Percentiles rank a stretch among this genome's conserved stretches.
These are phyloP conservation scores for Volucella inflata DNA, from an alignment of 2,888 invertebrate genomes.

Conservation along the genomic window DNA sequence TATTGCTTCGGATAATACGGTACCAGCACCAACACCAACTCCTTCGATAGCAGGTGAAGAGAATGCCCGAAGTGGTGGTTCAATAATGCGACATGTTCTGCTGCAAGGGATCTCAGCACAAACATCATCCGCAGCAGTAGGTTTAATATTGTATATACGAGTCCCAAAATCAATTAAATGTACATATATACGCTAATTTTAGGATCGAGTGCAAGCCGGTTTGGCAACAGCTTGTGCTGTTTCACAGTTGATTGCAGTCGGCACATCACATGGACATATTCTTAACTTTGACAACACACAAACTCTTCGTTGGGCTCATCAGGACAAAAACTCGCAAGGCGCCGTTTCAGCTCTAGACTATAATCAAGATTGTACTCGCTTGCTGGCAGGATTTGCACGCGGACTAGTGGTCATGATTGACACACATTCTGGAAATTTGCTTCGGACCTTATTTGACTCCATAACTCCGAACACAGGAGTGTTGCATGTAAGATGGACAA, in stretches of 20 bases:
- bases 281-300: conserved; percentile 94
- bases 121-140: conserved; percentile 89
- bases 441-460: conserved; percentile 90
- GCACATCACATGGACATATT: conserved; percentile 96
- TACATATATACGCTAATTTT: conserved; percentile 45
- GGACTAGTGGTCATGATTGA: conserved; percentile 97
- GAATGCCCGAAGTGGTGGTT: conserved; percentile 85
- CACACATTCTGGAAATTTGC: conserved; percentile 90
- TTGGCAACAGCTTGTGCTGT: conserved; percentile 93
- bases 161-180: background rate
- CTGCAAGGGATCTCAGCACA: conserved; percentile 96
- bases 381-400: conserved; percentile 90
- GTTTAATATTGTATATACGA: too few species aligned
- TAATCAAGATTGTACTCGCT: conserved; percentile 93
- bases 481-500: conserved; percentile 88
- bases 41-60: conserved; percentile 82
- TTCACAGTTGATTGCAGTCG: conserved; percentile 92
- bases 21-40: conserved; percentile 83
- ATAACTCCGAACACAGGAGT: conserved; percentile 94
- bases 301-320: conserved; percentile 94
- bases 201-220: conserved; percentile 96
- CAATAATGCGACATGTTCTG: conserved; percentile 90
- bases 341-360: conserved; percentile 93
- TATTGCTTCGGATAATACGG: conserved; percentile 83
- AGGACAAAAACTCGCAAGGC: conserved; percentile 87